Percentiles rank a stretch among this genome's conserved stretches.
Evolutionary conservation across 1,140 invertebrate genomes (phyloP).

Genomic region (Lysiphlebus fabarum): DNA sequence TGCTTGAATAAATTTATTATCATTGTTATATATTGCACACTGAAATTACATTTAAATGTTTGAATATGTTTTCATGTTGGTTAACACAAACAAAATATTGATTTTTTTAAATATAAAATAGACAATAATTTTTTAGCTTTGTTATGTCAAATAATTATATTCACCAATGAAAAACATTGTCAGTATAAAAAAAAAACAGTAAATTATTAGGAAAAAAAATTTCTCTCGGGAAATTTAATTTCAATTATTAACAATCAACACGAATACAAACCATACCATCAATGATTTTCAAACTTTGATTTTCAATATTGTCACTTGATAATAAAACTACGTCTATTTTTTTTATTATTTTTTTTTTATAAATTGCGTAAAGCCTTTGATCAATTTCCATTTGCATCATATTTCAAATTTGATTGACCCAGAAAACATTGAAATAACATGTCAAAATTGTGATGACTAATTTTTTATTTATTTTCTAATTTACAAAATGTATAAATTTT

Average conservation of each 20-base stretch:
- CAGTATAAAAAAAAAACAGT: not conserved
- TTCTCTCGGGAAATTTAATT: constrained; percentile 26
- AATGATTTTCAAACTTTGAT: constrained; percentile 20
- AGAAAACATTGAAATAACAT: too few species aligned
- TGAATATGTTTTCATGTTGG: constrained; percentile 1
- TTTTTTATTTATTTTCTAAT: too few species aligned
- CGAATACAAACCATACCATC: constrained; percentile 26
- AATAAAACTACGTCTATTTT: not conserved
- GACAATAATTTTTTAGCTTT: constrained; percentile 23
- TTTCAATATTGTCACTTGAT: constrained; percentile 25
- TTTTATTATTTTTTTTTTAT: not conserved
- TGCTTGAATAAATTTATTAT: too few species aligned
- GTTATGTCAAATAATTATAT: constrained; percentile 27
- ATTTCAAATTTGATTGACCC: too few species aligned
- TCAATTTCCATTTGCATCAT: constrained; percentile 1
- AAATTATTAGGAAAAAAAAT: not conserved
- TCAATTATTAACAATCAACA: constrained; percentile 25
- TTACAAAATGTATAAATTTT: too few species aligned
- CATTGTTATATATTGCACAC: not conserved
- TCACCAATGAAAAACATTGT: constrained; percentile 23
- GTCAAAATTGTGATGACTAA: too few species aligned
- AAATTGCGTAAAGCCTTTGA: constrained; percentile 5
- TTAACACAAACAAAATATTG: constrained; percentile 8
- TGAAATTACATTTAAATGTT: not conserved
- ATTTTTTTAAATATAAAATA: constrained; percentile 10